Base-by-base conservation (phyloP, 2,797 vertebrate genomes). In the Spondyliosoma cantharus region DNA sequence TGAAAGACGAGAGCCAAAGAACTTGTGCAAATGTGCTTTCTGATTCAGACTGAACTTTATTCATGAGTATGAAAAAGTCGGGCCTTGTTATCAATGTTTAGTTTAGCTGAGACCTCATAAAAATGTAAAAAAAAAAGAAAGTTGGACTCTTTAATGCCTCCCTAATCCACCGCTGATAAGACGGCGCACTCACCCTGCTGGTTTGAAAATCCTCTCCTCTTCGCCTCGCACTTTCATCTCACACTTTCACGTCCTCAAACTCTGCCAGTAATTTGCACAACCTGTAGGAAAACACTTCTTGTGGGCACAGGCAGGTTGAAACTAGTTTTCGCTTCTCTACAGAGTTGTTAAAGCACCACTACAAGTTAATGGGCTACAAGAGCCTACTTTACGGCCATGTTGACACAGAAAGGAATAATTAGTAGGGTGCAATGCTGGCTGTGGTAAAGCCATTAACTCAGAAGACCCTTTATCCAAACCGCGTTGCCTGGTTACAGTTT, bases 351-450 rank as follows among this genome's bases (percentile, higher is more conserved):
- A 89, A 92, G 90, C 90, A 81, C 81, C 88, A 86, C 89, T 90
- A 81, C 86, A 87, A 77, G 86, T 83, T 89, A 91, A 91, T 89
- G 87, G 89, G 57, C 83, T 64, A 63, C 83, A 81, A 90, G 87
- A 87, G 85, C 60, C 84, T 78, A 69, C 86, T 91, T 86, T 81
- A 85, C 13, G 2, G 72, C 82, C 84, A 7, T 84, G 87, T 92
- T 88, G 88, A 92, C 87, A 80, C 88, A 84, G 83, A 83, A 76
- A 84, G 82, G 89, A 89, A 87, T 89, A 87, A 91, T 92, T 90
- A 91, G 83, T 67, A 3, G 54, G 27, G 70, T 29, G 69, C 48
- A 32, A 71, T 59, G 82, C 60, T 16, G 73, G 71, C 83, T 72
- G 71, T 32, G 66, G 84, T 74, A 16, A 29, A 86, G 74, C 85